Base-by-base conservation (phyloP, 2,797 vertebrate genomes). In the Sylvilagus floridanus region DNA sequence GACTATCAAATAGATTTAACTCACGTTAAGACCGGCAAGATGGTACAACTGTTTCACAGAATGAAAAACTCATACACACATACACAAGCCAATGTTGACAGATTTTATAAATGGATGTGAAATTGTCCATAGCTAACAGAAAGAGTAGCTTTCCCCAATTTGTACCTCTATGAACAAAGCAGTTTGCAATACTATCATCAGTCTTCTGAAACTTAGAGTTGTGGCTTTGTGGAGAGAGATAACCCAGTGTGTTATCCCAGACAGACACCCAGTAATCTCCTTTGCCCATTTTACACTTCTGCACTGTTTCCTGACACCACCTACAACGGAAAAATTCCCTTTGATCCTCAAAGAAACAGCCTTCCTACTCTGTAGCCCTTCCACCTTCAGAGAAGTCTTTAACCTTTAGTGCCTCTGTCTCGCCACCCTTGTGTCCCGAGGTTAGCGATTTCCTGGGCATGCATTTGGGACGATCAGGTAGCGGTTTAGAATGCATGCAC, bases 311-410 rank as follows among this genome's bases (percentile, higher is more conserved):
- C 28, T 79, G 65, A 88, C 7, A 47, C 19, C 42, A 76, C 8
- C 83, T 82, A 37, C 7, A 73, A 88, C n/a, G n/a, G 65, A 88
- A 84, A 88, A 24, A 37, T 82, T 81, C 75, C 77, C 54, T 91
- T 84, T 76, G 37, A 57, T 94, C 60, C 42, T 88, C 69, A 91
- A 35, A 85, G 37, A 81, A 84, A 78, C 19, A 57, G 4, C 9
- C 42, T 78, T 19, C 35, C 17, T 19, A 19, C 21, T 65, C 9
- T n/a, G 7, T 1, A 85, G 30, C 24, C 8, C 32, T 60, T 82
- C 88, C 5, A 11, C 2, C 9, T 54, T 84, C 1, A 2, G 30
- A n/a, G 50, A 2, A n/a, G 37, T 47, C 30, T 77, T 57, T 42
- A 47, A 37, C 65, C 66, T 63, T 26, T 32, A 50, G 11, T 7